Base-by-base conservation (phyloP, 2,888 invertebrate genomes). In the Cryptocheilus praepositus region DNA sequence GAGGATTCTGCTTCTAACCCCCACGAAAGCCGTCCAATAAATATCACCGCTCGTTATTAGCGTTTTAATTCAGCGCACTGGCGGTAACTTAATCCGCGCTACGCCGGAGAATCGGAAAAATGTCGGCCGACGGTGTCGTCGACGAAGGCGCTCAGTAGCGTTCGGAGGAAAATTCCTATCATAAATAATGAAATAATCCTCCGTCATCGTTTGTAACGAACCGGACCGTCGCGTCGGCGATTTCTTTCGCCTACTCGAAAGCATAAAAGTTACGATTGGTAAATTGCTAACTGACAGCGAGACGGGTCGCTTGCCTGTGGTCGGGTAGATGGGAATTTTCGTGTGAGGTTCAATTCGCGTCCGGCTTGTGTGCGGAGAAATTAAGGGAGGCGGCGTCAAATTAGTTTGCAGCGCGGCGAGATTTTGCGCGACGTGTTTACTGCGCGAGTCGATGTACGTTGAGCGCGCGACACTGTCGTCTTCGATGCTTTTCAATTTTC, bases 41-140 rank as follows among this genome's bases (percentile, higher is more conserved):
- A 87, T 86, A 87, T 87, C 83, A 78, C 63, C 76, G 80, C 80
- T 85, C 83, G 87, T 87, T 87, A 87, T 87, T 87, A 86, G 86
- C 83, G 85, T 86, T 87, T 87, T 86, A 85, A 87, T 87, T 87
- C 86, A 81, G 81, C 78, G 68, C 73, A 58, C 77, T 74, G 75
- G 70, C 70, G 81, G 83, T 85, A 83, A 85, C 83, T 86, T 86
- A 86, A 87, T 86, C 84, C 85, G 16, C 66, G 55, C 49, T 60
- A 62, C 61, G 15, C 45, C 76, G 65, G 62, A 74, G 74, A 84
- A 83, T 85, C 81, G 83, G 83, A 84, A 85, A 85, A 85, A 82
- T 75, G 83, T 81, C 81, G 79, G 67, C 36, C 36, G 36, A 36
- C 8, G 13, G 52, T 64, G 52, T 60, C 54, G 0, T 56, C 45